Base-by-base conservation (phyloP, 2,888 invertebrate species). In the Pegoplata infirma region DNA sequence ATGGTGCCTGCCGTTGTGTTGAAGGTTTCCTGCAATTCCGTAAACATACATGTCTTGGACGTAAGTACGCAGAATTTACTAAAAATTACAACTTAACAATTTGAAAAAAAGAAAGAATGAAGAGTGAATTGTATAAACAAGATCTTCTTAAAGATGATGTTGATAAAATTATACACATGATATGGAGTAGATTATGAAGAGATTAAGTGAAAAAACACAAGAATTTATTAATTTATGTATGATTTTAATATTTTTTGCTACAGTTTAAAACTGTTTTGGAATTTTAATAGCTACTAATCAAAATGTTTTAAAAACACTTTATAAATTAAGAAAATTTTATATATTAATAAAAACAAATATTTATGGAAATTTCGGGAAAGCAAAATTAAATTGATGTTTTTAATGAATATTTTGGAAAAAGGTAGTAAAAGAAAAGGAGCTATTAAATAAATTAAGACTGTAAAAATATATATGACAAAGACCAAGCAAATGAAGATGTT, bases 41-140 rank as follows among this genome's bases (percentile, higher is more conserved):
- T 86, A 94, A 95, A 86, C 97, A 97, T 89, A 97, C 96, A 47
- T 97, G 97, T 88, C 92, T 97, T 68, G 94, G 94, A 87, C 96
- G 97, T 97, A 92, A 95, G 96, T 94, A 89, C 84, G 84, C 82
- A 69, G 82, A 78, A 36, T 72, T 74, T 58, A 66, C 55, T 68
- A 75, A 77, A 72, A 56, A 32, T 56, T 66, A 75, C 66, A 69
- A 49, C 47, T 63, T 53, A 55, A 56, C 46, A 28, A 55, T 58
- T 23, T 14, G 32, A 25, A 2, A 44, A 14, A 44, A 16, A 58
- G 5, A 36, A 58, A 16, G 28, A 32, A 6, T n/a, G n/a, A n/a
- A n/a, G n/a, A n/a, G n/a, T n/a, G n/a, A n/a, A n/a, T n/a, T n/a
- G n/a, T n/a, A 25, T 53, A 32, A 4, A 32, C 16, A 25, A 19